Evolutionary conservation across 2,113 vertebrate genomes (phyloP).

Genomic region (Muntiacus muntjak): DNA sequence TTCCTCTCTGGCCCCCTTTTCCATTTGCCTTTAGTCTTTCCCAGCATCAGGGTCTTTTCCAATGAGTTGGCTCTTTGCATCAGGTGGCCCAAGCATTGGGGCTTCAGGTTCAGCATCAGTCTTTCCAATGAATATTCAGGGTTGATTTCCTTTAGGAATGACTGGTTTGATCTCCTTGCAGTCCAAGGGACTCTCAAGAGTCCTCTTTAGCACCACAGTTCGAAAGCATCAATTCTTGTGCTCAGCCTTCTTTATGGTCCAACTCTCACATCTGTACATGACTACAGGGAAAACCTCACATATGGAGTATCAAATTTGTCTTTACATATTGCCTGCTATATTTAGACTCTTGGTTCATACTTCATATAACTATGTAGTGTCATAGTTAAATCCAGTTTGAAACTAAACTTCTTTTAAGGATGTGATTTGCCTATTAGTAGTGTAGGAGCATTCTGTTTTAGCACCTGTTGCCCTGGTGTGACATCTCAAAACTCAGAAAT

Average conservation of each 20-base stretch:
- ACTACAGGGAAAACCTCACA: background rate
- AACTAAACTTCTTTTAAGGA: background rate
- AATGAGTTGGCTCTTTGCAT: background rate
- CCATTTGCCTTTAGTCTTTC: background rate
- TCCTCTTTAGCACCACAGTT: background rate
- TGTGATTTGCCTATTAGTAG: background rate
- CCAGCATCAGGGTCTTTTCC: background rate
- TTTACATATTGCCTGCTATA: background rate
- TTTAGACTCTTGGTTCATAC: background rate
- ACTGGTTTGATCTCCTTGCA: background rate
- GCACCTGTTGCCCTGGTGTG: background rate
- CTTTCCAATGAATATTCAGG: background rate
- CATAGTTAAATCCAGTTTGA: background rate
- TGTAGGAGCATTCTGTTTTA: background rate
- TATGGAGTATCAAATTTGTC: background rate
- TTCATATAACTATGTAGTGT: background rate
- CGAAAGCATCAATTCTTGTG: background rate
- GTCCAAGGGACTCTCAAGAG: background rate
- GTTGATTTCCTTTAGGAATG: background rate
- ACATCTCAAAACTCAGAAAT: background rate
- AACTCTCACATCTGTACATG: background rate
- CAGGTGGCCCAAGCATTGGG: background rate
- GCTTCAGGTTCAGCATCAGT: background rate
- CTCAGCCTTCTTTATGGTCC: background rate
- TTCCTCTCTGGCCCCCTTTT: background rate